Evolutionary conservation across 2,797 vertebrate genomes (phyloP), one percentile per base, ranked within the genome.

Genomic region (Sebastes nivosus): DNA sequence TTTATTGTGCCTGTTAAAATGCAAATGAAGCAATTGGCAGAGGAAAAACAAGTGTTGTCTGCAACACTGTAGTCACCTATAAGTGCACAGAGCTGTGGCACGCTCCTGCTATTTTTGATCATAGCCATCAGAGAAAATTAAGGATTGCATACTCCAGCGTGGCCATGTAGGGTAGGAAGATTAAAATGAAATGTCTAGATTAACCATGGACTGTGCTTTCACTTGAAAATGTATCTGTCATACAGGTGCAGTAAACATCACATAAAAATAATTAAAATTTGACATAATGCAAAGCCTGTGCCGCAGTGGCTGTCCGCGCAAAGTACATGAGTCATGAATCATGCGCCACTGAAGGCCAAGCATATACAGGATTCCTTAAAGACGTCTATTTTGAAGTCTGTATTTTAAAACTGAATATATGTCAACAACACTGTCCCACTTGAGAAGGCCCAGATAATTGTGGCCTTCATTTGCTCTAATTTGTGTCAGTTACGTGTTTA

Each of bases 1-100:
- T 95, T 95, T 94, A 95, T 95, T 86, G 78, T 80, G 69, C 89
- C 90, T 93, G 92, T 95, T 95, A 94, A 94, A 94, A 95, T 95
- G 93, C 88, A 93, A 93, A 93, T 93, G 80, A 90, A 87, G 87
- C 80, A 55, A 66, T 67, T 72, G 82, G 87, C 55, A 77, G 64
- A 80, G 77, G 61, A 82, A 90, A 92, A 87, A 85, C 86, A 92
- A 89, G 77, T 77, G 83, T 79, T 77, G 79, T 80, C 82, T 89
- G 68, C 75, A 77, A 54, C 59, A 58, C 64, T 25, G 84, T 74
- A 63, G 75, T 66, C 81, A 81, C 87, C 73, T 75, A 60, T 77
- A 66, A 77, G 86, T 36, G 55, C 11, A 68, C 50, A 25, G 63
- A 34, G 73, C 77, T 10, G 42, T 34, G 69, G 63, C 65, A 42